Evolutionary conservation across 2,113 vertebrate species (phyloP).

Genomic region (Neoarius graeffei): DNA sequence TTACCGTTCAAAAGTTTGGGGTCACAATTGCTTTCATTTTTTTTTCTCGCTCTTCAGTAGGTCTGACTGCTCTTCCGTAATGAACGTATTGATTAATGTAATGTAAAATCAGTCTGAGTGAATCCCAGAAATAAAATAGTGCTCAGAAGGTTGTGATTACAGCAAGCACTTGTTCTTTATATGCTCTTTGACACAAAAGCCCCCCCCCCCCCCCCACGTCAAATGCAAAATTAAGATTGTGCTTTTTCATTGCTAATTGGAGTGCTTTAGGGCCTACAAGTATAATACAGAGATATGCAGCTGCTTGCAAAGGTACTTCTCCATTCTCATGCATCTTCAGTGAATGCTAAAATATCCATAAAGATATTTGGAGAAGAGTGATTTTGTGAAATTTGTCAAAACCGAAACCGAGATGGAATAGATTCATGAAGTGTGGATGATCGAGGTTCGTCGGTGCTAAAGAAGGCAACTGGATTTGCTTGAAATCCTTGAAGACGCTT

Average conservation of each 20-base stretch:
- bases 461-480: too few relatives aligned
- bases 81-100: slow-evolving; percentile 51
- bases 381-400: background rate
- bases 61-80: slow-evolving; percentile 26
- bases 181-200: background rate
- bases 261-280: slow-evolving; percentile 18
- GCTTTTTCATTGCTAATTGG: background rate
- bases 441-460: too few relatives aligned
- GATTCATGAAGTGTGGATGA: background rate
- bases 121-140: slow-evolving; percentile 20
- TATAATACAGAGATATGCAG: slow-evolving; percentile 2
- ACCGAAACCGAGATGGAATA: background rate
- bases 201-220: background rate
- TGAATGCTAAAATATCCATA: background rate
- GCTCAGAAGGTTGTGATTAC: slow-evolving; percentile 33
- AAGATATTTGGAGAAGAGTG: background rate
- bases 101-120: slow-evolving; percentile 43
- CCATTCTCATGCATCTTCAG: slow-evolving; percentile 4
- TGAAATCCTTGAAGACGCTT: too few relatives aligned
- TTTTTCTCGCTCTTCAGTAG: slow-evolving; percentile 34
- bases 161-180: slow-evolving; percentile 22
- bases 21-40: slow-evolving; percentile 43
- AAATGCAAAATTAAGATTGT: slow-evolving; percentile 10
- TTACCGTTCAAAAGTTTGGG: too few relatives aligned
- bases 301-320: slow-evolving; percentile 1